phyloP scores from a whole-genome alignment of 2,797 vertebrate species.

The Cygnus olor region DNA sequence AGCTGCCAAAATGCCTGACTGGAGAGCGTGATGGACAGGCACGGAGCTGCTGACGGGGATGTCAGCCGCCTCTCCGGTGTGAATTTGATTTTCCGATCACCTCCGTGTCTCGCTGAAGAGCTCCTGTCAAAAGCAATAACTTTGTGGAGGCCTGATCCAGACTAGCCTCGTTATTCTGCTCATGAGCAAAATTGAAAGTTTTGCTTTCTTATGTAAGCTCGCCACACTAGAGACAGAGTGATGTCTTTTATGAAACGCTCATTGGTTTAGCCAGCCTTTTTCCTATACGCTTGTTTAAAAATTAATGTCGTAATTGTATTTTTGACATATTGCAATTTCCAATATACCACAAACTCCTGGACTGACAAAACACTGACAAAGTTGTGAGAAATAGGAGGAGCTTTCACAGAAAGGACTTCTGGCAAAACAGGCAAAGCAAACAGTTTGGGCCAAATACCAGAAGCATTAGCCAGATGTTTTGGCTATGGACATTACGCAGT shows the following conservation, averaged over 20 bases:
- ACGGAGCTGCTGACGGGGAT: neutral
- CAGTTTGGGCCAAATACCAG: neutral
- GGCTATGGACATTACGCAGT: no score
- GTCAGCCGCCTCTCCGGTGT: neutral
- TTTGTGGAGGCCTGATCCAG: neutral
- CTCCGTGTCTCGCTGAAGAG: neutral
- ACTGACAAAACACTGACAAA: neutral
- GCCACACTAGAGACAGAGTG: neutral
- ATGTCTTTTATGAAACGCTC: neutral
- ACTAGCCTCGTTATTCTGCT: neutral
- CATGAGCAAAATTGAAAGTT: neutral
- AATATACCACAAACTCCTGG: neutral
- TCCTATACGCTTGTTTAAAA: neutral
- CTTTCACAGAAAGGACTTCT: neutral
- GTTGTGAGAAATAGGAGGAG: neutral
- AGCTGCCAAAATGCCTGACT: neutral
- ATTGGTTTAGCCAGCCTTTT: neutral
- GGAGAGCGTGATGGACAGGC: neutral
- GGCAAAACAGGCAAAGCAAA: neutral
- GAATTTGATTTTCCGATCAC: neutral
- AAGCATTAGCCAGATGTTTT: neutral
- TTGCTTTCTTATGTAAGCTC: neutral
- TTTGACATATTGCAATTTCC: neutral
- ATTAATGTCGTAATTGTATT: neutral
- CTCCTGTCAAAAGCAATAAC: neutral